These are phyloP conservation scores for Carlito syrichta DNA, from an alignment of 2,113 vertebrate genomes.

Conservation along the genomic window DNA sequence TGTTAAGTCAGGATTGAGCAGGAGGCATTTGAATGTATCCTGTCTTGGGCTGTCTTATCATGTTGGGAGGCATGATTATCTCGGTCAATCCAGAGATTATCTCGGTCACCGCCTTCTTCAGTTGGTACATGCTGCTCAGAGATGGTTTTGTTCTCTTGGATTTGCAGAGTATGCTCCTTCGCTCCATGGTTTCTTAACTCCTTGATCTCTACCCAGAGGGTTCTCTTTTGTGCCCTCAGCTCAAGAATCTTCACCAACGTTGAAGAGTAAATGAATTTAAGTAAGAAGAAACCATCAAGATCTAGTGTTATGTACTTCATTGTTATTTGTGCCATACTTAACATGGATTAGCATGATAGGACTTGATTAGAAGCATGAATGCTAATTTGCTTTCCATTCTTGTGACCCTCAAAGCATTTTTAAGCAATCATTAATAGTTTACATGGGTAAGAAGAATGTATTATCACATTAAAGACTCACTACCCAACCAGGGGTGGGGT, in stretches of 20 bases:
- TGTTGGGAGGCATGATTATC: conserved; percentile 23
- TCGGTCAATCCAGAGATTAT: not conserved
- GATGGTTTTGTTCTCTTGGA: not conserved
- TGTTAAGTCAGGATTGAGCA: conserved; percentile 1
- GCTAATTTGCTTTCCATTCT: conserved; percentile 17
- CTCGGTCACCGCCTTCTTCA: not conserved
- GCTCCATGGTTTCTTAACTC: not conserved
- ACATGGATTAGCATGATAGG: not conserved
- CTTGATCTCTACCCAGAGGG: not conserved
- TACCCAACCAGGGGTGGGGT: not conserved
- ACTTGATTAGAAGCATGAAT: not conserved
- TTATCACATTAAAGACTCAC: conserved; percentile 21
- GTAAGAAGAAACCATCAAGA: not conserved
- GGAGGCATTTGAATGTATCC: not conserved
- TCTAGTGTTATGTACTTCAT: not conserved
- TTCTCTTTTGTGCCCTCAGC: not conserved
- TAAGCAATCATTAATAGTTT: not conserved
- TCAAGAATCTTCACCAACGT: not conserved
- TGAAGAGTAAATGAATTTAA: conserved; percentile 31
- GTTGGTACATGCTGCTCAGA: not conserved
- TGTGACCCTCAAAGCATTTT: not conserved
- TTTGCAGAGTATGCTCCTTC: not conserved
- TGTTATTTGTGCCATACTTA: not conserved
- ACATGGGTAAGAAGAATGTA: not conserved
- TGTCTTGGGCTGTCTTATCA: not conserved